These are phyloP conservation scores for Anthoscopus minutus DNA, from an alignment of 2,113 vertebrate species.

Conservation along the genomic window DNA sequence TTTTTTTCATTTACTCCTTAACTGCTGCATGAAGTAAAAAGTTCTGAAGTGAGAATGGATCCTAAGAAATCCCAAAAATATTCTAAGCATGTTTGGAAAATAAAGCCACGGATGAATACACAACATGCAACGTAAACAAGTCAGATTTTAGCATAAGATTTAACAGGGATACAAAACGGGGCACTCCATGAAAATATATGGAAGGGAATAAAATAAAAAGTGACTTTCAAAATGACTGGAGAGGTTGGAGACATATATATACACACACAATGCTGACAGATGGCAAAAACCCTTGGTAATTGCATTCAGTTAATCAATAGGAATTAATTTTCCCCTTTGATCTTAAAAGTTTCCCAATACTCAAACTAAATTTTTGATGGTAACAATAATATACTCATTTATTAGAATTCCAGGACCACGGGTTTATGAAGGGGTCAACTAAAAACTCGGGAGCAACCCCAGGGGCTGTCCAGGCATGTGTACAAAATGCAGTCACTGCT, in stretches of 20 bases:
- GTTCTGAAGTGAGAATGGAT: neutral
- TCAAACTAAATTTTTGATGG: neutral
- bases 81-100: neutral
- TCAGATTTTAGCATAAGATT: neutral
- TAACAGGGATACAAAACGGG: neutral
- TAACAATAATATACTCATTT: neutral
- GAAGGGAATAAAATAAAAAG: neutral
- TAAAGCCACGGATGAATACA: neutral
- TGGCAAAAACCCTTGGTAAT: neutral
- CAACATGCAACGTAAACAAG: neutral
- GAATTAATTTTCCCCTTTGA: neutral
- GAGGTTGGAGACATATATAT: rapidly evolving
- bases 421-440: neutral
- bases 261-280: neutral
- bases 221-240: neutral
- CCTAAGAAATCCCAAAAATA: neutral
- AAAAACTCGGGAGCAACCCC: neutral
- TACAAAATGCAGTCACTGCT: neutral
- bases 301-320: neutral
- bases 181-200: neutral
- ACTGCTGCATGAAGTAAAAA: neutral
- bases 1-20: neutral
- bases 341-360: neutral
- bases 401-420: neutral
- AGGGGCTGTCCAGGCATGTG: neutral